Evolutionary conservation across 2,888 invertebrate species (phyloP), one percentile per base, ranked within the genome.

Genomic region (Eledona agricola): DNA sequence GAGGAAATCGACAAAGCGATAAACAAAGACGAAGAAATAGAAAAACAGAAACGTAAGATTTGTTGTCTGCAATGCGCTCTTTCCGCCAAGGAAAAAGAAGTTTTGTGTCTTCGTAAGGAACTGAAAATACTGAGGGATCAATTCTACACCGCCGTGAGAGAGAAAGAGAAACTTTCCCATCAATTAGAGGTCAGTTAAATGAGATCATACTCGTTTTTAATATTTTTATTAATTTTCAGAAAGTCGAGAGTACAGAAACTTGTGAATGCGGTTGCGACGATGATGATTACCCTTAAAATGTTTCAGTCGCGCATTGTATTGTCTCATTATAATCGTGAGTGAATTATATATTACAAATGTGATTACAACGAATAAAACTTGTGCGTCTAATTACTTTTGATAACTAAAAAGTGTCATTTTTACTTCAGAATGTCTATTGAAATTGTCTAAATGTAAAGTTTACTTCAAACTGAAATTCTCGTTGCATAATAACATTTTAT

Each of bases 1-100:
- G 40, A 40, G 17, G 49, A 50, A 32, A 40, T 50, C 7, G 31
- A 50, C 12, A 40, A 40, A 31, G 7, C 31, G n/a, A 5, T 32
- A n/a, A 9, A 6, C 4, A 50, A 50, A 25, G 49, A 50, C n/a
- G 31, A 38, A 4, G 9, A 32, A 12, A 50, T 50, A n/a, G 10
- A 23, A 16, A 2, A 13, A 4, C 38, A 50, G 9, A 17, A 31
- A 3, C 6, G 23, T 3, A 12, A 40, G 3, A 50, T 50, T 40
- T 40, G 49, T 6, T 9, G 23, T 4, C 16, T 50, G 10, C 13
- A 17, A 13, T 32, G 38, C n/a, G 7, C 23, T 16, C 10, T 50
- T 1, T 12, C 29, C 4, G 2, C 23, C 2, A 50, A 50, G 40
- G 49, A 50, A 23, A 23, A 13, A 23, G 22, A 31, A 32, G 10